phyloP scores from a whole-genome alignment of 2,888 invertebrate species.

The Gnatocerus cornutus region DNA sequence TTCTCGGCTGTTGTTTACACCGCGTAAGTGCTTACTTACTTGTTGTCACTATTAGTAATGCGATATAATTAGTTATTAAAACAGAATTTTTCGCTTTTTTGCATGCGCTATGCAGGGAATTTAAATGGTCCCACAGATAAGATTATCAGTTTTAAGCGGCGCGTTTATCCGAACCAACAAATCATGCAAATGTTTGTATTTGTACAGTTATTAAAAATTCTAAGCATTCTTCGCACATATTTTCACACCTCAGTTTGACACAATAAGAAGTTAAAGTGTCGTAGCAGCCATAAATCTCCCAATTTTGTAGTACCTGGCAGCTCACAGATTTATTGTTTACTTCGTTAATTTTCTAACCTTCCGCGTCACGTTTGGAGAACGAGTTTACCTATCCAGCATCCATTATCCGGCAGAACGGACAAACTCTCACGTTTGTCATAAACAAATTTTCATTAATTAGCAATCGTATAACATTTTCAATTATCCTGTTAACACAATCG shows the following conservation, averaged over 20 bases:
- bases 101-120: too few relatives aligned
- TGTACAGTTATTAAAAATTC: slow-evolving; percentile 1
- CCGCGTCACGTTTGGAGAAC: slow-evolving; percentile 32
- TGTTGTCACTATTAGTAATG: too few relatives aligned
- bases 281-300: not conserved
- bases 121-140: too few relatives aligned
- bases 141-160: not conserved
- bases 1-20: too few relatives aligned
- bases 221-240: not conserved
- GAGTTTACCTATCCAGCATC: slow-evolving; percentile 21
- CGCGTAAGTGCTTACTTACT: too few relatives aligned
- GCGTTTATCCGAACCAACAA: not conserved
- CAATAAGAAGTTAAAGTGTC: not conserved
- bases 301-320: not conserved
- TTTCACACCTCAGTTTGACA: not conserved
- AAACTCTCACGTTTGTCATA: slow-evolving; percentile 35
- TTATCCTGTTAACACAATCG: slow-evolving; percentile 39
- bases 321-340: slow-evolving; percentile 26
- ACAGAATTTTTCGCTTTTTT: too few relatives aligned
- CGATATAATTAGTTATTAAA: too few relatives aligned
- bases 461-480: slow-evolving; percentile 43
- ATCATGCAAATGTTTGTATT: not conserved
- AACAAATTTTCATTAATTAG: slow-evolving; percentile 46
- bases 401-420: slow-evolving; percentile 11
- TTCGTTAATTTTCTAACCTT: slow-evolving; percentile 37